phyloP scores from a whole-genome alignment of 2,797 vertebrate genomes.

The Lagorchestes hirsutus region DNA sequence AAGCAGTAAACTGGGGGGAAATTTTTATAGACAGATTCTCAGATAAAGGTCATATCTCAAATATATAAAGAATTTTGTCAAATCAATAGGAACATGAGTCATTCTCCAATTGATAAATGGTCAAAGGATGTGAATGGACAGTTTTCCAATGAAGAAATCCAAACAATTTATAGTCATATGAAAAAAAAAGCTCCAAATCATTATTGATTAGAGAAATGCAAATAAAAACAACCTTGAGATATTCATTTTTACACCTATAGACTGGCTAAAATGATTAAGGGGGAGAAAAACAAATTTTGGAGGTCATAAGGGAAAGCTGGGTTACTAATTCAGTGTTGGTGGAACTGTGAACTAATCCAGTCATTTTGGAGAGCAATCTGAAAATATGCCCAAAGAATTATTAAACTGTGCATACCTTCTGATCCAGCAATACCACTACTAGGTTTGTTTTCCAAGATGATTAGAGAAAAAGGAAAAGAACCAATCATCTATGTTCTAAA shows the following conservation, averaged over 20 bases:
- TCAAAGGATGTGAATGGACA: background rate
- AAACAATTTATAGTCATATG: background rate
- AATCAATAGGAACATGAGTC: background rate
- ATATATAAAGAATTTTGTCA: background rate
- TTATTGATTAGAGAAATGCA: background rate
- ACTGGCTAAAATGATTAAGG: background rate
- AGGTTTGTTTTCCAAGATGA: background rate
- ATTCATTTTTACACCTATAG: background rate
- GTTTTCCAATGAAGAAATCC: background rate
- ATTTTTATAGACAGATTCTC: background rate
- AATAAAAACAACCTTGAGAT: background rate
- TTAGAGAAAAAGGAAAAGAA: background rate
- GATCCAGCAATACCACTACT: background rate
- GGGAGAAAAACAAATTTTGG: background rate
- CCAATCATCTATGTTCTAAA: background rate
- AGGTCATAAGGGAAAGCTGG: background rate
- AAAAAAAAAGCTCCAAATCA: background rate
- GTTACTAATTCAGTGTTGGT: background rate
- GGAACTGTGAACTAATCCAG: background rate
- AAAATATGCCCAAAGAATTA: background rate
- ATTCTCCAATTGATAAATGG: background rate
- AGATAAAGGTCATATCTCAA: background rate
- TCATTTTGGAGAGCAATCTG: background rate
- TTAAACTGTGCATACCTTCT: background rate
- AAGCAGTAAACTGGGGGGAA: background rate